These are phyloP conservation scores for Euura lappo DNA, from an alignment of 1,140 invertebrate genomes.

Conservation along the genomic window DNA sequence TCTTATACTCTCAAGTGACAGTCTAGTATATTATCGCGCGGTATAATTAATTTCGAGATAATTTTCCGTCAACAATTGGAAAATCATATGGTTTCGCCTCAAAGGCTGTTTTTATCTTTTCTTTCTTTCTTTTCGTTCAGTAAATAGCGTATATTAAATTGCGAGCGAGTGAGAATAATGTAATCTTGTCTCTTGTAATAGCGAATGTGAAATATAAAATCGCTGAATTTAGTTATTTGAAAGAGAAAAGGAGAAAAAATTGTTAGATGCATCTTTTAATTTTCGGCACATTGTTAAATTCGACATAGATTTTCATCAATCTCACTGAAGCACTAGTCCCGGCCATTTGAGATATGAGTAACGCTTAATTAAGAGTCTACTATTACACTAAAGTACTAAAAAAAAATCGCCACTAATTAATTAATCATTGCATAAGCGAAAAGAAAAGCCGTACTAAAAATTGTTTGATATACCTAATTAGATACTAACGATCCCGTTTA, in stretches of 20 bases:
- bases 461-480: neutral
- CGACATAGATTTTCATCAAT: neutral
- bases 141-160: neutral
- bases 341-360: neutral
- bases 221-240: neutral
- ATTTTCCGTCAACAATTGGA: neutral
- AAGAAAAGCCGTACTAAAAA: neutral
- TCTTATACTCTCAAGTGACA: neutral
- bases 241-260: neutral
- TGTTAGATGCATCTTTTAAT: neutral
- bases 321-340: neutral
- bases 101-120: neutral
- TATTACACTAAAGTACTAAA: neutral
- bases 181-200: too few relatives aligned
- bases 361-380: neutral
- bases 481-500: slow-evolving; percentile 10
- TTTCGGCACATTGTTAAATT: neutral
- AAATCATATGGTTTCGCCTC: neutral
- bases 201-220: too few relatives aligned
- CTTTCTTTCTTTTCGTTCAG: neutral
- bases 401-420: neutral
- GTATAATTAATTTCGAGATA: neutral
- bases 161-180: neutral
- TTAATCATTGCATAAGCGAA: neutral
- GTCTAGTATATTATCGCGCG: neutral